Evolutionary conservation across 2,888 invertebrate genomes (phyloP).

Genomic region (Alsophila aescularia): DNA sequence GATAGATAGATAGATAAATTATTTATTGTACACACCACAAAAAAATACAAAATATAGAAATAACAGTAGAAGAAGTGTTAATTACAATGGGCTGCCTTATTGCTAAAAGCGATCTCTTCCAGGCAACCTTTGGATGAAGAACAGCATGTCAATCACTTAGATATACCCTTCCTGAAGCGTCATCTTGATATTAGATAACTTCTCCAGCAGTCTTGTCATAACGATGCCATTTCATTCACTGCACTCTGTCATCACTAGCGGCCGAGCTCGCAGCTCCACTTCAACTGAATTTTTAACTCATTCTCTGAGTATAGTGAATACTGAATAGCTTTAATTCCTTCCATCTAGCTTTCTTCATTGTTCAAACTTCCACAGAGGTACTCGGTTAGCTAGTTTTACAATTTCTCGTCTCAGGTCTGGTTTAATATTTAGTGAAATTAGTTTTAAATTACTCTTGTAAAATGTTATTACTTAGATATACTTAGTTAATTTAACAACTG

Average conservation of each 20-base stretch:
- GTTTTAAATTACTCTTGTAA: neutral
- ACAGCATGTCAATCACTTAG: too few species aligned
- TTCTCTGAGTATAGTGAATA: slow-evolving; percentile 5
- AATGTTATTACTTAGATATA: neutral
- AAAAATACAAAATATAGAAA: too few species aligned
- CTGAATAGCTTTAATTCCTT: slow-evolving; percentile 5
- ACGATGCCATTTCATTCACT: neutral
- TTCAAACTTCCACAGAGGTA: slow-evolving; percentile 5
- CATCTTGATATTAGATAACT: neutral
- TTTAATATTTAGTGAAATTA: neutral
- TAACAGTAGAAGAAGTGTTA: too few species aligned
- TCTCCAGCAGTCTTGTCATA: neutral
- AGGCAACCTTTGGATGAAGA: too few species aligned
- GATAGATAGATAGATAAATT: too few species aligned
- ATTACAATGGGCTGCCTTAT: too few species aligned
- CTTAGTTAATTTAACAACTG: too few species aligned
- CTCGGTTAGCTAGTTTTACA: slow-evolving; percentile 3
- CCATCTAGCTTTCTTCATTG: slow-evolving; percentile 8
- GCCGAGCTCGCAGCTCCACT: neutral
- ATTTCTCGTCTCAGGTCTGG: neutral
- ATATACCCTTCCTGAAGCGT: neutral
- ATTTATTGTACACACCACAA: too few species aligned
- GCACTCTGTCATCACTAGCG: slow-evolving; percentile 8
- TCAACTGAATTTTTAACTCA: slow-evolving; percentile 6
- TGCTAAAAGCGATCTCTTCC: too few species aligned